These are phyloP conservation scores for Alcis repandata DNA, from an alignment of 2,888 invertebrate genomes.

Conservation along the genomic window DNA sequence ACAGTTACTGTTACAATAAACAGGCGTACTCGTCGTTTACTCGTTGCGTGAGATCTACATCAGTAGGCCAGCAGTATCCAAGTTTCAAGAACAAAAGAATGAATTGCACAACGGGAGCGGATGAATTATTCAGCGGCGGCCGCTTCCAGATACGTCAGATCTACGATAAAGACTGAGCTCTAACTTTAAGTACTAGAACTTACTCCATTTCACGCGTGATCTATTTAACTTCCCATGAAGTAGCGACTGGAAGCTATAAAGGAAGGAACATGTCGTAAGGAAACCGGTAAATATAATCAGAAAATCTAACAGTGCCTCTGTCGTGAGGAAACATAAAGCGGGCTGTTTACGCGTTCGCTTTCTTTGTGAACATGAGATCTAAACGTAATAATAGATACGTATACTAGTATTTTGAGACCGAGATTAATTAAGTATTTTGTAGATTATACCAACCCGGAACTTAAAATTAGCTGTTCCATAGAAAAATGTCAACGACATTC, in stretches of 20 bases:
- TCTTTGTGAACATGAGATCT: not conserved
- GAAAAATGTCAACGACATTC: too few relatives aligned
- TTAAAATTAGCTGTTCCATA: too few relatives aligned
- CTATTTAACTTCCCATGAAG: conserved; percentile 33
- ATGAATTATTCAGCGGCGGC: conserved; percentile 69
- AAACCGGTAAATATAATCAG: conserved; percentile 18
- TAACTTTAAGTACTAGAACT: conserved; percentile 51
- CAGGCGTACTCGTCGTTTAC: not conserved
- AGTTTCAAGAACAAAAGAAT: conserved; percentile 64
- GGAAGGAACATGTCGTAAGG: conserved; percentile 30
- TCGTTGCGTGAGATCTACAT: conserved; percentile 27
- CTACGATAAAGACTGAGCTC: conserved; percentile 59
- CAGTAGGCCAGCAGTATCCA: conserved; percentile 35
- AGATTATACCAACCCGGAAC: too few relatives aligned
- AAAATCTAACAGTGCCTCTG: conserved; percentile 9
- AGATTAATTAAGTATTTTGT: too few relatives aligned
- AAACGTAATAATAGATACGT: too few relatives aligned
- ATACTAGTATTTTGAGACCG: too few relatives aligned
- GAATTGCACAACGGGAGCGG: conserved; percentile 61
- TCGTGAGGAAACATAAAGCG: conserved; percentile 11
- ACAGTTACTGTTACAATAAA: not conserved
- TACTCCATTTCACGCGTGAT: conserved; percentile 47
- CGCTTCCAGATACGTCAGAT: conserved; percentile 60
- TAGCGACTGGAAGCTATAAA: conserved; percentile 19
- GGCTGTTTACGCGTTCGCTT: conserved; percentile 2